phyloP scores from a whole-genome alignment of 2,888 invertebrate genomes.

The Gibbula magus region DNA sequence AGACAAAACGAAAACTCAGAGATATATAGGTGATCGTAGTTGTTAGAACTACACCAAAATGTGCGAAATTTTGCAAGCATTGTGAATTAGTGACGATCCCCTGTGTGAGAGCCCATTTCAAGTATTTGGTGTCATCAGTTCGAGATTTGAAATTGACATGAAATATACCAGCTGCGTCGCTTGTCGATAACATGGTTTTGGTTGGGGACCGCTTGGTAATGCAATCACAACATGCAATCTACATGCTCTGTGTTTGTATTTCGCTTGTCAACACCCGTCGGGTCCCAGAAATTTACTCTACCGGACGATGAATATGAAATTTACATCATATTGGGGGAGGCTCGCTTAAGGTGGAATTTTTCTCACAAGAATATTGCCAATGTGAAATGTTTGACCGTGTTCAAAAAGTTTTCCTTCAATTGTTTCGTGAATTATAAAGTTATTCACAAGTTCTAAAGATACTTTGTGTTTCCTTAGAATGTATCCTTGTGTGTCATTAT shows the following conservation, averaged over 20 bases:
- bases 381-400: too few relatives aligned
- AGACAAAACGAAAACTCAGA: slow-evolving; percentile 8
- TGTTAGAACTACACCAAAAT: slow-evolving; percentile 15
- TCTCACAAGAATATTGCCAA: too few relatives aligned
- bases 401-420: too few relatives aligned
- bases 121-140: slow-evolving; percentile 17
- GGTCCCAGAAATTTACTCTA: background rate
- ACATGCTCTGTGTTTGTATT: slow-evolving; percentile 14
- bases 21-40: background rate
- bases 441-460: too few relatives aligned
- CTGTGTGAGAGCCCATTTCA: background rate
- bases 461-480: too few relatives aligned
- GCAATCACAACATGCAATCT: slow-evolving; percentile 14
- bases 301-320: slow-evolving; percentile 2
- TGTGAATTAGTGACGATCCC: slow-evolving; percentile 9
- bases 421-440: too few relatives aligned
- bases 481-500: too few relatives aligned
- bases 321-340: background rate
- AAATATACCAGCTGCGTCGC: slow-evolving; percentile 20
- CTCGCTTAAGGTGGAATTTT: background rate
- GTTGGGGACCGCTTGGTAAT: background rate
- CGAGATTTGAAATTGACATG: slow-evolving; percentile 6
- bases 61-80: slow-evolving; percentile 20
- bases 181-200: background rate
- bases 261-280: background rate